These are phyloP conservation scores for Halcyon chelicuti DNA, from an alignment of 2,797 vertebrate species.

Conservation along the genomic window DNA sequence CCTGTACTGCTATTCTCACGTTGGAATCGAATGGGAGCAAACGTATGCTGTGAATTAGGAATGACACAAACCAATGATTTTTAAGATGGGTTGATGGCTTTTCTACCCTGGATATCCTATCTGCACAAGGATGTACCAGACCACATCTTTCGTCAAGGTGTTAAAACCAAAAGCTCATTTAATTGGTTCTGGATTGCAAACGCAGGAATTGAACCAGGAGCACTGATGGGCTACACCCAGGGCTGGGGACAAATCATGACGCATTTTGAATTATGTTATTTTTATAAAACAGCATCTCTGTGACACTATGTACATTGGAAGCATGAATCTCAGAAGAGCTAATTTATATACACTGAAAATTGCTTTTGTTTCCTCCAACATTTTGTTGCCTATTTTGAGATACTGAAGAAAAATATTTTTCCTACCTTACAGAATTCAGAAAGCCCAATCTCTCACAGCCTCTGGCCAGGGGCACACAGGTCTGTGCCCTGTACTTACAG, in stretches of 20 bases:
- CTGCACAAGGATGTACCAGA: background rate
- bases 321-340: background rate
- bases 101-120: background rate
- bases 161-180: background rate
- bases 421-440: background rate
- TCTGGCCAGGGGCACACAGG: background rate
- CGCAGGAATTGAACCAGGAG: background rate
- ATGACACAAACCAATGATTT: background rate
- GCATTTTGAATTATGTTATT: background rate
- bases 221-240: accelerated
- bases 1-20: conserved; percentile 81
- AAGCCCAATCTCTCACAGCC: background rate
- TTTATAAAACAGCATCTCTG: background rate
- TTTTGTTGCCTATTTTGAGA: background rate
- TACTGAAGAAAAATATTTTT: background rate
- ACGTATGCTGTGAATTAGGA: background rate
- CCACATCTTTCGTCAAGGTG: background rate
- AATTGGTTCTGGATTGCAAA: background rate
- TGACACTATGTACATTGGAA: background rate
- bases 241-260: background rate
- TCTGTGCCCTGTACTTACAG: background rate
- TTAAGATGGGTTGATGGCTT: background rate
- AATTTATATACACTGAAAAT: background rate
- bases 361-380: background rate
- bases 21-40: conserved; percentile 83